Percentiles rank a stretch among this genome's conserved stretches.
Evolutionary conservation across 1,140 invertebrate species (phyloP).

Genomic region (Panagrolaimus sp.): DNA sequence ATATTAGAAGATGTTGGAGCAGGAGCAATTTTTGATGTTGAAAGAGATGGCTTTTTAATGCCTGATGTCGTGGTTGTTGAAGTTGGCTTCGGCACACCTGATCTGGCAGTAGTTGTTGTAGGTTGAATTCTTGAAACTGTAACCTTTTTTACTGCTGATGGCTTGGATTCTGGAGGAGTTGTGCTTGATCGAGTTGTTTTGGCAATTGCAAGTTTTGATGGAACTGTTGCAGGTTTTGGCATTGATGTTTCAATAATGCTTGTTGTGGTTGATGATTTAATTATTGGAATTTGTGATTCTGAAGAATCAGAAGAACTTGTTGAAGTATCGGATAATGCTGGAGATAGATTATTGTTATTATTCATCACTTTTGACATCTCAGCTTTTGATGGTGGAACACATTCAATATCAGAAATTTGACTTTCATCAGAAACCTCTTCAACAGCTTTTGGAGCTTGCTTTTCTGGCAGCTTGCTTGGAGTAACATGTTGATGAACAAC

Average conservation of each 20-base stretch:
- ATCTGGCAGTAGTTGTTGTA: not conserved
- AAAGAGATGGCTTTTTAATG: slow-evolving; percentile 6
- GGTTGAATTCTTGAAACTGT: not conserved
- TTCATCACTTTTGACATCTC: too few relatives aligned
- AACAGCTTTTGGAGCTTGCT: too few relatives aligned
- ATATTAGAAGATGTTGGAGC: not conserved
- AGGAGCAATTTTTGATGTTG: slow-evolving; percentile 2
- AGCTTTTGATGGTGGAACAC: too few relatives aligned
- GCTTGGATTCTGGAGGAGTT: not conserved
- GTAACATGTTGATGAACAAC: not conserved
- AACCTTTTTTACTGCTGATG: not conserved
- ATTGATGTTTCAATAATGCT: too few relatives aligned
- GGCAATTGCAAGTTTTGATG: too few relatives aligned
- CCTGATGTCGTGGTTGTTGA: not conserved
- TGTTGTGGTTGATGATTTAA: not conserved
- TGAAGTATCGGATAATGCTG: not conserved
- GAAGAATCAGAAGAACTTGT: not conserved
- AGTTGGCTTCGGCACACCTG: not conserved
- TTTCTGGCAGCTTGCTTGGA: too few relatives aligned
- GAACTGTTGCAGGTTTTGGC: too few relatives aligned
- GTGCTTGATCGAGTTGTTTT: too few relatives aligned
- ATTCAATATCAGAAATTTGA: too few relatives aligned
- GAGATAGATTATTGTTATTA: too few relatives aligned
- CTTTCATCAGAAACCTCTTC: too few relatives aligned
- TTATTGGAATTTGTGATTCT: not conserved